phyloP scores from a whole-genome alignment of 2,797 vertebrate genomes.

The Chelonia mydas region DNA sequence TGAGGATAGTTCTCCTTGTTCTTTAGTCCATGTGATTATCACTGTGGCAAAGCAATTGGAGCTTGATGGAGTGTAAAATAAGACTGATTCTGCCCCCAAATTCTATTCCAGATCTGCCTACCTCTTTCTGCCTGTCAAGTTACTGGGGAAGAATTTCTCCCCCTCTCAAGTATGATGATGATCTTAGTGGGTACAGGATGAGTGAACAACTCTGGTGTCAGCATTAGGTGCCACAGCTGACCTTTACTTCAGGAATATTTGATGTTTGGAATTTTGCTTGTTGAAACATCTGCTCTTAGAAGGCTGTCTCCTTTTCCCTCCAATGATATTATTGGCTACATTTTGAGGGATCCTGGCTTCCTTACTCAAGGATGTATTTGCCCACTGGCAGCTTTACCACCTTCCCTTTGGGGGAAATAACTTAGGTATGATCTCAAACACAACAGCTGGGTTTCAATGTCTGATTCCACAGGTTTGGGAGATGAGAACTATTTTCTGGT shows the following conservation, averaged over 20 bases:
- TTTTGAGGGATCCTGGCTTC: background rate
- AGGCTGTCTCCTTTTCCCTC: background rate
- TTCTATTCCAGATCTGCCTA: conserved; percentile 1
- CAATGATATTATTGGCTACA: background rate
- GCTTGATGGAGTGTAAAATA: conserved; percentile 50
- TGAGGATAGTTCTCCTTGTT: background rate
- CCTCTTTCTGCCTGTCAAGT: background rate
- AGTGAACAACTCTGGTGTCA: background rate
- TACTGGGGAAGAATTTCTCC: conserved; percentile 26
- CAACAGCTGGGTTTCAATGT: background rate
- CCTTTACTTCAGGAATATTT: background rate
- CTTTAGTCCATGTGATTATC: conserved; percentile 13
- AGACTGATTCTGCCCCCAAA: conserved; percentile 9
- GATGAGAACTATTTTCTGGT: background rate
- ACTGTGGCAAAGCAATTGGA: conserved; percentile 9
- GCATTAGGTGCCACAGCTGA: background rate
- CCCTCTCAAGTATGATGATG: background rate
- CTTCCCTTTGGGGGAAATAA: background rate
- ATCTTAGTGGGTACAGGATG: background rate
- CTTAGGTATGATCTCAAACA: background rate
- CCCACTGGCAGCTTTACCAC: background rate
- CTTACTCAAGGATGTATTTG: background rate
- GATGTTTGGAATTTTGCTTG: background rate
- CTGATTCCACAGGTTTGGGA: background rate
- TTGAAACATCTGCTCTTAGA: background rate